Percentiles rank a stretch among this genome's conserved stretches.
Conservation (phyloP, 2,797 vertebrate genomes). For the Microctenopoma lineatum region DNA sequence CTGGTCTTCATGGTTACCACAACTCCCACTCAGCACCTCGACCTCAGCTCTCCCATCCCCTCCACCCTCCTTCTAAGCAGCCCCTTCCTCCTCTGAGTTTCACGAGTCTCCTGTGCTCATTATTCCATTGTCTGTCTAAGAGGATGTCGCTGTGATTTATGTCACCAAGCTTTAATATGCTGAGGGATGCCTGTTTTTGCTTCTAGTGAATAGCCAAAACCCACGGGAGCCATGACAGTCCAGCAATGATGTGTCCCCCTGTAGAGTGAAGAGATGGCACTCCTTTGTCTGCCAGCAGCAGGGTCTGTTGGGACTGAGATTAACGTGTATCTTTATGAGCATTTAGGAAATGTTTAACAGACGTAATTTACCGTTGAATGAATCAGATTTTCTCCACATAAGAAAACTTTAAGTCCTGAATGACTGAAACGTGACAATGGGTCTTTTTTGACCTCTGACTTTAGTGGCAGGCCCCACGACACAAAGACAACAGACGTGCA, state of each 20-base stretch:
- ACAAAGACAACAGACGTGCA: too few relatives aligned
- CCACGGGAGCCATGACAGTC: conserved; percentile 67
- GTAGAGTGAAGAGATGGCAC: conserved; percentile 50
- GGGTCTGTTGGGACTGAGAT: conserved; percentile 43
- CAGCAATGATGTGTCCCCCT: conserved; percentile 57
- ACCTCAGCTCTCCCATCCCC: conserved; percentile 14
- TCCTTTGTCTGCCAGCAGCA: conserved; percentile 62
- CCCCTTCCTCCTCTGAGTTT: conserved; percentile 56
- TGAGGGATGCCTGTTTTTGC: conserved; percentile 57
- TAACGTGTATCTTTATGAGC: conserved; percentile 53
- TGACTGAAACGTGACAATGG: conserved; percentile 40
- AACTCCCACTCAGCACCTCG: conserved; percentile 43
- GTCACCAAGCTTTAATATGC: conserved; percentile 75
- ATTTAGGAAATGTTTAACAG: conserved; percentile 55
- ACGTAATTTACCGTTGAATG: conserved; percentile 50
- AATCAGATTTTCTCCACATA: conserved; percentile 9
- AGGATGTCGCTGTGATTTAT: conserved; percentile 77
- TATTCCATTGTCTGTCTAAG: conserved; percentile 72
- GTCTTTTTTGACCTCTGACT: conserved; percentile 36
- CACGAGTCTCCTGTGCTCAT: conserved; percentile 63
- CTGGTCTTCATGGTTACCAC: conserved; percentile 61
- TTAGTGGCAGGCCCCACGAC: conserved; percentile 47
- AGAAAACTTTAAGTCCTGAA: conserved; percentile 10
- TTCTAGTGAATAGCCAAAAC: conserved; percentile 63
- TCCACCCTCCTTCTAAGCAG: conserved; percentile 36